A percentile compares a stretch with the other conserved stretches of the same genome.
Evolutionary conservation across 2,113 vertebrate species (phyloP).

Genomic region (Danionella cerebrum): DNA sequence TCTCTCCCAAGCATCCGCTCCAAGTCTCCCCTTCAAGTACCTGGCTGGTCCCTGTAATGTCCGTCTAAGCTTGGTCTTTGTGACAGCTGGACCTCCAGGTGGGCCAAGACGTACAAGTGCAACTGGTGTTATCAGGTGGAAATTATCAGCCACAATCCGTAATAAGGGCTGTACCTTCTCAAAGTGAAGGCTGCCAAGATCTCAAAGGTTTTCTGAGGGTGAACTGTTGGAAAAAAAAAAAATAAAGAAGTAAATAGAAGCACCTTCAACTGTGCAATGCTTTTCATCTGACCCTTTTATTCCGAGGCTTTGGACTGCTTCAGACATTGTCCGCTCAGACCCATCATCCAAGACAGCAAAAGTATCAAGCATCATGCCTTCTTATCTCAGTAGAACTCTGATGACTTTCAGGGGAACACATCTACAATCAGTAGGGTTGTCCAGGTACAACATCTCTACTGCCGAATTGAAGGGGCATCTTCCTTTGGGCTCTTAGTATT

Average conservation of each 20-base stretch:
- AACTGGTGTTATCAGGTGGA: background rate
- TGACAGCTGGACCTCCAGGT: background rate
- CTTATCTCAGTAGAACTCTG: background rate
- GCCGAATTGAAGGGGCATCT: background rate
- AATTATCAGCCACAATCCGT: background rate
- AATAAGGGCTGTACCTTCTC: background rate
- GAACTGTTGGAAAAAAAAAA: background rate
- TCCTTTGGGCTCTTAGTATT: background rate
- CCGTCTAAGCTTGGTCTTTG: background rate
- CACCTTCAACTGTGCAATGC: background rate
- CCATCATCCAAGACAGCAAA: constrained; percentile 13
- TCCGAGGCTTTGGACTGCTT: background rate
- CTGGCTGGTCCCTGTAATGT: background rate
- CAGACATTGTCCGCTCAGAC: background rate
- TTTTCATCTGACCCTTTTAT: background rate
- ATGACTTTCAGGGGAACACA: constrained; percentile 21
- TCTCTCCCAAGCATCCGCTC: too few relatives aligned
- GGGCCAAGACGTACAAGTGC: background rate
- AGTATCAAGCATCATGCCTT: background rate
- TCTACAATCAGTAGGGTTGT: background rate
- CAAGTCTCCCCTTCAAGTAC: background rate
- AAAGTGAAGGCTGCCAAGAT: background rate
- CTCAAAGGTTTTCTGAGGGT: background rate
- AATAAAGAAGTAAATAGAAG: background rate
- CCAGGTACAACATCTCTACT: background rate